Evolutionary conservation across 2,113 vertebrate species (phyloP), one percentile per base, ranked within the genome.

Genomic region (Thalassoma bifasciatum): DNA sequence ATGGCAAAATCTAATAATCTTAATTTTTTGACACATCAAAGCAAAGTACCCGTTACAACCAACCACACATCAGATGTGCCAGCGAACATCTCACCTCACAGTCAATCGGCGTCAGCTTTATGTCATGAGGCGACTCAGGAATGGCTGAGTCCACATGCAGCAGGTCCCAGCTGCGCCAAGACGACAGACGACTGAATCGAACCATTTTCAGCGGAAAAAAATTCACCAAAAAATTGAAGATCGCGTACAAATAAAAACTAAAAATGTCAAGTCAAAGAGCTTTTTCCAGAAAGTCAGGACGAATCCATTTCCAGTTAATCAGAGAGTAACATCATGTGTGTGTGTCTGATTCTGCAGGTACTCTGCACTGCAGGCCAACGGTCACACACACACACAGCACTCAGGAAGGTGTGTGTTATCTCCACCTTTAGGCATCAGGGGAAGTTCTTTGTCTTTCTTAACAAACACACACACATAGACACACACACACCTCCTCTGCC

Each of bases 111-210:
- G 78, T 38, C 3, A 50, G 54, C 9, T 17, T 60, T 1, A 1
- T n/a, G 2, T 81, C 72, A 26, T 53, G 10, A 14, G 66, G 66
- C 2, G 78, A 64, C 67, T 85, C 81, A 0, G 88, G 47, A 49
- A 89, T 86, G 17, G 91, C 93, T 0, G 90, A 66, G 66, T 91
- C 88, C 26, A 89, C 84, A 1, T 91, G 85, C 13, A 94, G 87
- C 61, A 93, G 82, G 79, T 95, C 93, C 93, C 93, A 95, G 88
- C 95, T 95, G 74, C 54, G 90, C 92, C 93, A 94, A 17, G 92
- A 92, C 1, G 93, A 40, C 6, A 95, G 84, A 7, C 71, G 90
- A 21, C 86, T 73, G 24, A 94, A 93, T 53, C 86, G 91, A 30
- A 92, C 88, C 92, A 92, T 94, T 80, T 81, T 72, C 72, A 10